Base-by-base conservation (phyloP, 2,888 invertebrate species). In the Eupsilia transversa region DNA sequence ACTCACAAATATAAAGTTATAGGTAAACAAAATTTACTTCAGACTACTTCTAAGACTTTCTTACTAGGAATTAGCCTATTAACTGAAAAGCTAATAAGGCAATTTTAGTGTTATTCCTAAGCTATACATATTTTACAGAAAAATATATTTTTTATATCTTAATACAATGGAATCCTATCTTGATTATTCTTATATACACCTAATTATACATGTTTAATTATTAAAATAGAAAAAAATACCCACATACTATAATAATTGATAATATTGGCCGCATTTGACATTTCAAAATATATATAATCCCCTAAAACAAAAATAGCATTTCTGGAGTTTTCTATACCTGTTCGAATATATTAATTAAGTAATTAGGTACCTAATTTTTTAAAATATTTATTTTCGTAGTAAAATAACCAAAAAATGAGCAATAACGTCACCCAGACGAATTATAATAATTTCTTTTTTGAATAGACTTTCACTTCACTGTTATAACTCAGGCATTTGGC, bases 1-100 rank as follows among this genome's bases (percentile, higher is more conserved):
- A 35, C 41, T 46, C 5, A 56, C 23, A 52, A 61, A 33, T 27
- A 67, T 46, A 59, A 30, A 23, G 1, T 49, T 20, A 30, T n/a
- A 35, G 9, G 7, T n/a, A n/a, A n/a, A n/a, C n/a, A n/a, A n/a
- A n/a, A n/a, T n/a, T n/a, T n/a, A n/a, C n/a, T n/a, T n/a, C n/a
- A n/a, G n/a, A n/a, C 30, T 64, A 56, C n/a, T 41, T 67, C 35
- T 68, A 38, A 33, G 43, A 56, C 41, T 56, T 60, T 41, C 3
- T 41, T 33, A 52, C 7, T 49, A 57, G 17, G 9, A 64, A 52
- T 61, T 67, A 57, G 60, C 52, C 14, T 23, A 60, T 14, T 65
- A 57, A 60, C 43, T 64, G 33, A 60, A 43, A 49, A 69, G 20
- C 33, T 67, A 77, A 38, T 66, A 54, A 69, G 73, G 66, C 81